A percentile compares a stretch with the other conserved stretches of the same genome.
phyloP scores from a whole-genome alignment of 2,888 invertebrate species.

The Ormyrus thymus region DNA sequence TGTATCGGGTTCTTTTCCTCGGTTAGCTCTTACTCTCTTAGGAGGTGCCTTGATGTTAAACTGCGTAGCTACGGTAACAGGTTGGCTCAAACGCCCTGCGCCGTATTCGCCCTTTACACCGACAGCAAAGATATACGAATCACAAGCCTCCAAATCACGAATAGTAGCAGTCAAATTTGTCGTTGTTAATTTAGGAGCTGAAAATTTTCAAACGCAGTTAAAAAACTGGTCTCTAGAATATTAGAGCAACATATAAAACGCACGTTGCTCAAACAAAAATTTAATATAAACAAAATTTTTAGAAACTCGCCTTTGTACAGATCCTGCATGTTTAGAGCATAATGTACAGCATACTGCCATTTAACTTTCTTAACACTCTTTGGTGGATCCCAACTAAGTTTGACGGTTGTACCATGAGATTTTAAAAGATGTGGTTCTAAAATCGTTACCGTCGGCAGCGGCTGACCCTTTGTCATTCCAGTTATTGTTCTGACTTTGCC shows the following conservation, averaged over 20 bases:
- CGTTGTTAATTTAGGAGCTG: slow-evolving; percentile 76
- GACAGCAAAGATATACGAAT: slow-evolving; percentile 84
- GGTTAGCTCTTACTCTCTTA: slow-evolving; percentile 78
- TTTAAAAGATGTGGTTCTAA: slow-evolving; percentile 77
- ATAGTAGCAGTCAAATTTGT: slow-evolving; percentile 78
- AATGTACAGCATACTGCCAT: slow-evolving; percentile 85
- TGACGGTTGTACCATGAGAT: slow-evolving; percentile 79
- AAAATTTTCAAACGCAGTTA: slow-evolving; percentile 14
- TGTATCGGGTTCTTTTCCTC: slow-evolving; percentile 70
- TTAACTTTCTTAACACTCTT: slow-evolving; percentile 77
- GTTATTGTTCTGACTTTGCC: slow-evolving; percentile 77
- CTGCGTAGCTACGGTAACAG: slow-evolving; percentile 78
- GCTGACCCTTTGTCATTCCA: slow-evolving; percentile 76
- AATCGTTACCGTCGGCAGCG: slow-evolving; percentile 76
- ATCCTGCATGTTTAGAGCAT: slow-evolving; percentile 79
- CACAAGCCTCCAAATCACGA: slow-evolving; percentile 82
- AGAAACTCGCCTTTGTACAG: slow-evolving; percentile 78
- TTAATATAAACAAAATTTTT: slow-evolving; percentile 1
- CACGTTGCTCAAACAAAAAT: not conserved
- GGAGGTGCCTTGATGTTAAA: slow-evolving; percentile 82
- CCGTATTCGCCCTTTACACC: slow-evolving; percentile 81
- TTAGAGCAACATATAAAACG: not conserved
- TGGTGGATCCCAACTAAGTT: slow-evolving; percentile 82
- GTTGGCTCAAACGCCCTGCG: slow-evolving; percentile 79
- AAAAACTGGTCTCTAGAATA: not conserved